phyloP scores from a whole-genome alignment of 2,797 vertebrate species.

The Craterocephalus amniculus region DNA sequence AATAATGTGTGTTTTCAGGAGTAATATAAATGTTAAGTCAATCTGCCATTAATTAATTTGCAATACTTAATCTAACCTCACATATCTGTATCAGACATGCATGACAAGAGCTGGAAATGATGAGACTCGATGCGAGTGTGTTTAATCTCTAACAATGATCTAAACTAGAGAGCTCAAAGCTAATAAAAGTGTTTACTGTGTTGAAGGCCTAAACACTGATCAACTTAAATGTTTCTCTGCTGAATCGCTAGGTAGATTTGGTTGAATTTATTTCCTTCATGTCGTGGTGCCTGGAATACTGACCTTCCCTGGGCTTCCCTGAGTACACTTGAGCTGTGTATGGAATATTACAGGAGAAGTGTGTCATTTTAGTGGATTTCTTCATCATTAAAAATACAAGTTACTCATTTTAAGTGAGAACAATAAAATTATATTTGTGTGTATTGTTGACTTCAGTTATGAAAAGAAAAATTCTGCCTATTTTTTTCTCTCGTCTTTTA shows the following conservation, averaged over 20 bases:
- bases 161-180: conserved; percentile 28
- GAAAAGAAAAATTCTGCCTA: conserved; percentile 55
- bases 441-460: conserved; percentile 64
- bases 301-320: conserved; percentile 83
- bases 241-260: conserved; percentile 36
- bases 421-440: conserved; percentile 51
- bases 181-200: conserved; percentile 38
- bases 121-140: conserved; percentile 26
- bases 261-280: conserved; percentile 70
- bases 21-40: conserved; percentile 1
- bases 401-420: conserved; percentile 66
- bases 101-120: conserved; percentile 2
- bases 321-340: conserved; percentile 82
- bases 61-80: conserved; percentile 2
- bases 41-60: conserved; percentile 23
- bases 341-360: conserved; percentile 82
- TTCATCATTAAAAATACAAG: conserved; percentile 76
- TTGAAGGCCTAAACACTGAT: conserved; percentile 34
- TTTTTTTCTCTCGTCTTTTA: background rate
- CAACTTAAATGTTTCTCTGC: conserved; percentile 45
- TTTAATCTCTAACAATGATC: conserved; percentile 23
- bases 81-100: conserved; percentile 5
- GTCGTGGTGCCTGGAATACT: conserved; percentile 81
- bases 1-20: background rate
- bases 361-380: conserved; percentile 77